These are phyloP conservation scores for Sinotaia quadrata DNA, from an alignment of 2,888 invertebrate genomes.

Conservation along the genomic window DNA sequence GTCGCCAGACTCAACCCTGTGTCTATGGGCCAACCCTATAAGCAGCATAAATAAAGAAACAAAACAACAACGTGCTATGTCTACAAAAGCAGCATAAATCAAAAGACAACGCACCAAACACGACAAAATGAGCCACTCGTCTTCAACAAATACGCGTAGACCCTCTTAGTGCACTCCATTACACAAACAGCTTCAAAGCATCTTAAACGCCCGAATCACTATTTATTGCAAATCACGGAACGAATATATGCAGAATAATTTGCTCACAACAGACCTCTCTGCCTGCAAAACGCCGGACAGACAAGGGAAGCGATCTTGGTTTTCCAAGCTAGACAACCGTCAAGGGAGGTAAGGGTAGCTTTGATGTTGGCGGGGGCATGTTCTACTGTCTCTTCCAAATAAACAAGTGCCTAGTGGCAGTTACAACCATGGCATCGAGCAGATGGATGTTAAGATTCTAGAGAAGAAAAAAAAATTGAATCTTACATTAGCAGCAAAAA, in stretches of 20 bases:
- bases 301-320: neutral
- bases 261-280: neutral
- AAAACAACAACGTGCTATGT: no score
- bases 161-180: neutral
- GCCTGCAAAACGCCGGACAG: neutral
- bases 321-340: neutral
- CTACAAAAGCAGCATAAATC: no score
- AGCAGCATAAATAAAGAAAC: no score
- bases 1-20: no score
- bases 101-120: no score
- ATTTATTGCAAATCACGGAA: neutral
- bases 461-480: no score
- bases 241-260: neutral
- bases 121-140: no score
- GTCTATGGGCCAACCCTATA: no score
- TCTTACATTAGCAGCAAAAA: no score
- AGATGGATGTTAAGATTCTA: constrained; percentile 10
- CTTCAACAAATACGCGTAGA: no score
- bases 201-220: neutral
- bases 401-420: constrained; percentile 7
- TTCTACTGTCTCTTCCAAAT: constrained; percentile 11
- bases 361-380: constrained; percentile 4
- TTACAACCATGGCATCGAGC: neutral
- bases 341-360: constrained; percentile 12
- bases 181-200: neutral